These are phyloP conservation scores for Gryllus longicercus DNA, from an alignment of 2,888 invertebrate species.

Conservation along the genomic window DNA sequence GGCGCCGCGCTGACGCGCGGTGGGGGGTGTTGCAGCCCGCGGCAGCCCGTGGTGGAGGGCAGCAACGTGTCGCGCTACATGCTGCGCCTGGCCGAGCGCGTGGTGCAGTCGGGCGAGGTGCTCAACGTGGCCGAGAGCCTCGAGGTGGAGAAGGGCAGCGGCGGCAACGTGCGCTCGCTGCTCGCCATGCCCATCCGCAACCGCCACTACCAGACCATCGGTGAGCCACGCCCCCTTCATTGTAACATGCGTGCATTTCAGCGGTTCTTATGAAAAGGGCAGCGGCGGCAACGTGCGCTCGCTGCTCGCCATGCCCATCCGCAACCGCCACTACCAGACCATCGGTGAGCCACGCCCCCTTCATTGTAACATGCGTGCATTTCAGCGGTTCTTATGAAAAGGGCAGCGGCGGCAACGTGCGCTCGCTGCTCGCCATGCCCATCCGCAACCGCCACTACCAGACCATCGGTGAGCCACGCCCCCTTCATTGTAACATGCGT, in stretches of 20 bases:
- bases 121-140: slow-evolving; percentile 51
- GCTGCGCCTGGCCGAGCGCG: slow-evolving; percentile 49
- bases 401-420: slow-evolving; percentile 46
- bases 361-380: too few relatives aligned
- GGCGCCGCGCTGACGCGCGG: too few relatives aligned
- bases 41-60: slow-evolving; percentile 39
- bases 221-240: slow-evolving; percentile 41
- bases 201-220: slow-evolving; percentile 50
- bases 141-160: slow-evolving; percentile 45
- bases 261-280: slow-evolving; percentile 41
- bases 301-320: slow-evolving; percentile 52
- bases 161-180: slow-evolving; percentile 48
- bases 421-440: slow-evolving; percentile 52
- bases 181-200: slow-evolving; percentile 54
- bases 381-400: slow-evolving; percentile 39
- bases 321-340: slow-evolving; percentile 49
- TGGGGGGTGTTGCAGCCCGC: background rate
- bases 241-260: too few relatives aligned
- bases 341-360: slow-evolving; percentile 46
- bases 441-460: slow-evolving; percentile 50
- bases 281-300: slow-evolving; percentile 47
- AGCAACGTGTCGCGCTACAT: slow-evolving; percentile 43
- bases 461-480: slow-evolving; percentile 48
- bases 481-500: too few relatives aligned
- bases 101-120: slow-evolving; percentile 51